Evolutionary conservation across 2,888 invertebrate species (phyloP), one percentile per base, ranked within the genome.

Genomic region (Phaedon cochleariae): DNA sequence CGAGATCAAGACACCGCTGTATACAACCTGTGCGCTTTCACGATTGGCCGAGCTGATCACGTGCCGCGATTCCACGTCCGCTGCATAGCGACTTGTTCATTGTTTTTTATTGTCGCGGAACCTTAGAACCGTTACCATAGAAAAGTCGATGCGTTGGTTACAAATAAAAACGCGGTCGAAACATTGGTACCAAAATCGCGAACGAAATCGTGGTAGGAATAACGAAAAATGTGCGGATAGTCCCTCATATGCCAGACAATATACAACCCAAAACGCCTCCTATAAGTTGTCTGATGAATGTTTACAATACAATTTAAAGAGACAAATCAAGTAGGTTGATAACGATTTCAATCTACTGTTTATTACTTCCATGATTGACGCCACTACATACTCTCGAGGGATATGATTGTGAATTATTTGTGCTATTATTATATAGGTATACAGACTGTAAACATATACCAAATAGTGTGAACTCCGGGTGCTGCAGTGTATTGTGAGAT

Each of bases 41-140:
- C 72, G 62, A 76, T 77, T 76, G 76, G 75, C 49, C 59, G 71
- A 60, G 18, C 49, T 48, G 64, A 61, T 75, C 77, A 77, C 77
- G 76, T 77, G 77, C 69, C 64, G 64, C 62, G 59, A 64, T 66
- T 67, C 65, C 69, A 72, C 71, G 73, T 73, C 69, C 72, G 73
- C 73, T 71, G 64, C 61, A 68, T 61, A 67, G 70, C 65, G 64
- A 72, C 72, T 72, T 69, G 73, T 73, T 73, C 67, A 68, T 73
- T 74, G 69, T 74, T 74, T 73, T 72, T 74, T 73, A 70, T 75
- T 73, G 70, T 74, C 73, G 72, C 72, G 71, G 69, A 26, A 49
- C 62, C 58, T 61, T 59, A 22, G 66, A 70, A 68, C 71, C 69
- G 75, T 77, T 74, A 73, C 71, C 70, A 71, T 74, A 73, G 74